Conservation (phyloP, 2,113 vertebrate species). For the Hyperopisus bebe region DNA sequence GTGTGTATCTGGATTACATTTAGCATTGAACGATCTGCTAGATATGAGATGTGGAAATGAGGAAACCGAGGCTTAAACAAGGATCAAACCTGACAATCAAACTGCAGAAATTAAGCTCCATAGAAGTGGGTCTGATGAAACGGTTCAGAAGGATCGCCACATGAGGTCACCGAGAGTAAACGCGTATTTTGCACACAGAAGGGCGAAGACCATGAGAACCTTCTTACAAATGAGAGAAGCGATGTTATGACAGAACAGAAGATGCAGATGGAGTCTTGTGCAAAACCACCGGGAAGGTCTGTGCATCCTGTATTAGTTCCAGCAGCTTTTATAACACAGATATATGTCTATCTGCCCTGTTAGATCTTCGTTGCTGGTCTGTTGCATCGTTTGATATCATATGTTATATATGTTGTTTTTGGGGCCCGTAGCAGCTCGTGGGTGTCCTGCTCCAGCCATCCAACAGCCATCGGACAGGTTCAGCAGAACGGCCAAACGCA, state of each 20-base stretch:
- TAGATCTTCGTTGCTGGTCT: background rate
- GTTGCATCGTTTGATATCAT: background rate
- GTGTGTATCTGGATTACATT: background rate
- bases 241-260: constrained; percentile 14
- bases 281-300: constrained; percentile 52
- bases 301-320: background rate
- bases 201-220: constrained; percentile 40
- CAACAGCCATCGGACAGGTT: background rate
- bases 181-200: background rate
- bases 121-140: background rate
- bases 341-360: background rate
- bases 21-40: background rate
- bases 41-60: background rate
- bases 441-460: background rate
- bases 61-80: background rate
- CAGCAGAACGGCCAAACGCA: constrained; percentile 11
- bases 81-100: background rate
- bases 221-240: constrained; percentile 47
- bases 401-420: background rate
- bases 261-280: constrained; percentile 46
- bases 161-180: background rate
- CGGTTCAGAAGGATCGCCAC: background rate
- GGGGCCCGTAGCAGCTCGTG: background rate
- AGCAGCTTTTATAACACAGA: too few species aligned
- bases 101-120: background rate